These are phyloP conservation scores for Rissa tridactyla DNA, from an alignment of 2,113 vertebrate genomes.

Conservation along the genomic window DNA sequence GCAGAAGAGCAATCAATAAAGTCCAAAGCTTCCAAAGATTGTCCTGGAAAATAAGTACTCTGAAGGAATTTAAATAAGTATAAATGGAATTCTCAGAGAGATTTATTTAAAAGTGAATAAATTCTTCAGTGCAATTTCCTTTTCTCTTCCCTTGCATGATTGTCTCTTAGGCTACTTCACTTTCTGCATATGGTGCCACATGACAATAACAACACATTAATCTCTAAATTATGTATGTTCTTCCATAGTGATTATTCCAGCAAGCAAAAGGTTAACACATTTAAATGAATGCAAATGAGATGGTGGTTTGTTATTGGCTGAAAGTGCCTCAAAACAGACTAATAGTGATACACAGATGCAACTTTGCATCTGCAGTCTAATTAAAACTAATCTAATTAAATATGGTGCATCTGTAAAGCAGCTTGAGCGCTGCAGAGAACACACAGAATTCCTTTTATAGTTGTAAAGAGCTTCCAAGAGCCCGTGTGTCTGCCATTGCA, in stretches of 20 bases:
- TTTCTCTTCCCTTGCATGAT: background rate
- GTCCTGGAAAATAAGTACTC: conserved; percentile 39
- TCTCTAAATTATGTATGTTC: background rate
- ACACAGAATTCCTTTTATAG: background rate
- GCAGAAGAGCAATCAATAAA: conserved; percentile 53
- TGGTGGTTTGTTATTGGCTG: background rate
- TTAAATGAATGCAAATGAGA: conserved; percentile 9
- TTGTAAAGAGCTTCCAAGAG: conserved; percentile 13
- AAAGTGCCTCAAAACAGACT: conserved; percentile 9
- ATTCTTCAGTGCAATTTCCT: background rate
- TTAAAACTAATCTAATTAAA: conserved; percentile 61
- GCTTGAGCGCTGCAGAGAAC: background rate
- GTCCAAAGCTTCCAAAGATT: conserved; percentile 5
- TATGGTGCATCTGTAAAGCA: conserved; percentile 17
- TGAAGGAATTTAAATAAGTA: conserved; percentile 45
- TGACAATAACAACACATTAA: background rate
- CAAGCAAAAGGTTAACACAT: conserved; percentile 16
- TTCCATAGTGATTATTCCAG: background rate
- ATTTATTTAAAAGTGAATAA: conserved; percentile 19
- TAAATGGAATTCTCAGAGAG: conserved; percentile 32
- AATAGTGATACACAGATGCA: conserved; percentile 6
- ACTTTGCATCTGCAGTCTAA: conserved; percentile 42
- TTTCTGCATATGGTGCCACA: background rate
- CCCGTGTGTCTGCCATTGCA: conserved; percentile 5
- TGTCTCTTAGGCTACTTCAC: background rate